phyloP scores from a whole-genome alignment of 2,797 vertebrate species.

The Sebastes steindachneri region DNA sequence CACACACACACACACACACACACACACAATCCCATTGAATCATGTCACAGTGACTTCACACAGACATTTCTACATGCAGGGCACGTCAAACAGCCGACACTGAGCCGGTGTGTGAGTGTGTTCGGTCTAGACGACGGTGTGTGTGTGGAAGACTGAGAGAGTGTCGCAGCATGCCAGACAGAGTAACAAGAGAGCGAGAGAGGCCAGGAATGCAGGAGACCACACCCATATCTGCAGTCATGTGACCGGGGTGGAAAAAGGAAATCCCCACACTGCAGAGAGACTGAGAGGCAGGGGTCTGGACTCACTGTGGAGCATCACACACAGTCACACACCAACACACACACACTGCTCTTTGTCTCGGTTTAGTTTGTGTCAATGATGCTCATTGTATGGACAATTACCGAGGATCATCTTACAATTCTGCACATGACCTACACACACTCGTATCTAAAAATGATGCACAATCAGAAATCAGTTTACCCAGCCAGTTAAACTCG shows the following conservation, averaged over 20 bases:
- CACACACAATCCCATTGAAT: slow-evolving; percentile 10
- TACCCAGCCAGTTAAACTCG: neutral
- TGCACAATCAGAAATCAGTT: neutral
- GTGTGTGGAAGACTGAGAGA: neutral
- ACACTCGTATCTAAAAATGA: neutral
- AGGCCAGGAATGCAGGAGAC: slow-evolving; percentile 75
- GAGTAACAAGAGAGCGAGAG: slow-evolving; percentile 17
- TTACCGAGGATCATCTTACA: neutral
- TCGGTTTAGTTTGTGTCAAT: neutral
- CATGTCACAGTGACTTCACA: slow-evolving; percentile 28
- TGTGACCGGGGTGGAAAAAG: slow-evolving; percentile 73
- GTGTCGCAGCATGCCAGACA: slow-evolving; percentile 41
- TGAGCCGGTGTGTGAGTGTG: neutral
- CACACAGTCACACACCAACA: neutral
- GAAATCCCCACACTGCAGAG: slow-evolving; percentile 79
- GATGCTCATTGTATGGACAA: neutral
- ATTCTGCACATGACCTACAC: neutral
- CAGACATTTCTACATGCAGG: slow-evolving; percentile 47
- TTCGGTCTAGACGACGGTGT: slow-evolving; percentile 32
- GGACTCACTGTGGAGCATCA: neutral
- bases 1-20: slow-evolving; percentile 19
- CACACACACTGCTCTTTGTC: neutral
- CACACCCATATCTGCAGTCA: slow-evolving; percentile 85
- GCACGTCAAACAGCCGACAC: slow-evolving; percentile 30
- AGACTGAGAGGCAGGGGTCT: slow-evolving; percentile 3